Base-by-base conservation (phyloP, 2,888 invertebrate species). In the Nymphalis urticae region DNA sequence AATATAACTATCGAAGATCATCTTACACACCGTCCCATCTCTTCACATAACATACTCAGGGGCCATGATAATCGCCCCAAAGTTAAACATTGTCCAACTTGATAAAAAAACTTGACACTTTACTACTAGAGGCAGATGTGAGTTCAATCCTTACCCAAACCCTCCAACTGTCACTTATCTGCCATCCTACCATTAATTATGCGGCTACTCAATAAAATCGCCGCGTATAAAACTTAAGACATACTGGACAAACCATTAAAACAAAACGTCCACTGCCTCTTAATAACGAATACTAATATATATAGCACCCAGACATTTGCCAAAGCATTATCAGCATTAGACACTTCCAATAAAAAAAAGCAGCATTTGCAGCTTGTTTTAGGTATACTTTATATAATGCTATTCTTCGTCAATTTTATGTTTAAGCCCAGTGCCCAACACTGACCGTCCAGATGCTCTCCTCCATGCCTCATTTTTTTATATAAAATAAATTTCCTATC, bases 141-240 rank as follows among this genome's bases (percentile, higher is more conserved):
- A 27, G 24, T 24, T 27, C 13, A 50, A 61, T 50, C 50, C 48
- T 50, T 16, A n/a, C 27, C 54, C 32, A 17, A 9, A 32, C 48
- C 61, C 64, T 17, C 50, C 48, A 16, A 17, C 36, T 51, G 42
- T 17, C 56, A 56, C 74, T 76, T 77, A 70, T 76, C 82, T 79
- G 78, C 85, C 82, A 72, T 80, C 80, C 81, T 84, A 86, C 83
- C 54, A 32, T 83, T 86, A 80, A 85, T 85, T 82, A 85, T 81
- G 83, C 91, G 90, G 89, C 90, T 83, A 90, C 83, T 91, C 91
- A 91, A 91, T 90, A 90, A 88, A 90, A 90, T 88, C 85, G 86
- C 90, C 90, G 90, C 90, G 84, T 87, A 87, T 86, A 88, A 85
- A 88, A 85, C 87, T 83, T 82, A 83, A 80, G 78, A 81, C 83